phyloP scores from a whole-genome alignment of 2,113 vertebrate species.

The Sigmodon hispidus region DNA sequence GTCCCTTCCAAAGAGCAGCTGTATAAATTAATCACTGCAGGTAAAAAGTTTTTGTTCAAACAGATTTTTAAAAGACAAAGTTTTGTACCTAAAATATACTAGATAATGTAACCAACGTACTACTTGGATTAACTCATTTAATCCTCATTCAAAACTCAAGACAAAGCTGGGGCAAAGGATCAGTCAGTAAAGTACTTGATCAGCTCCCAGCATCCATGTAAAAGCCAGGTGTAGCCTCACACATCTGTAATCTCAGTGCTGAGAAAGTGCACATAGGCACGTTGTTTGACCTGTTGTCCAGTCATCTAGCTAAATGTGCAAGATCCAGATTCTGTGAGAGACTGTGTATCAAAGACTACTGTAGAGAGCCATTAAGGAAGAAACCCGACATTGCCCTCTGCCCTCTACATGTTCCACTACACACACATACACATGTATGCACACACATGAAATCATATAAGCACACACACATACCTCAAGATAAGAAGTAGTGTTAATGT shows the following conservation, averaged over 20 bases:
- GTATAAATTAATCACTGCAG: background rate
- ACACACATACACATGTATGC: background rate
- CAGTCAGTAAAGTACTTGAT: background rate
- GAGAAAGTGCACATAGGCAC: too few relatives aligned
- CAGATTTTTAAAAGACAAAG: background rate
- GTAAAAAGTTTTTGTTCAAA: background rate
- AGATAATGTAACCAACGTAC: background rate
- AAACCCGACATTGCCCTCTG: too few relatives aligned
- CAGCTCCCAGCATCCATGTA: background rate
- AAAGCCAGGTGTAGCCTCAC: background rate
- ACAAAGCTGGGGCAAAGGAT: background rate
- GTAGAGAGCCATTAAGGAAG: background rate
- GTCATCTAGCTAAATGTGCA: background rate
- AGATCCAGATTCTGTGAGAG: background rate
- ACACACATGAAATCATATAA: background rate
- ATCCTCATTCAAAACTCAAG: slow-evolving; percentile 8
- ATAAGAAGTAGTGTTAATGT: background rate
- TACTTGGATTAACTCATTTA: background rate
- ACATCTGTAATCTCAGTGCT: background rate
- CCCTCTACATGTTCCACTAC: background rate
- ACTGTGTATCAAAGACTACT: too few relatives aligned
- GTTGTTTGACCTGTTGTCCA: background rate
- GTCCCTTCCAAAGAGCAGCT: background rate
- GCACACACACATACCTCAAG: background rate
- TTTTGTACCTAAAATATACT: slow-evolving; percentile 8